phyloP scores from a whole-genome alignment of 2,797 vertebrate genomes.

The Pyrocephalus nanus region DNA sequence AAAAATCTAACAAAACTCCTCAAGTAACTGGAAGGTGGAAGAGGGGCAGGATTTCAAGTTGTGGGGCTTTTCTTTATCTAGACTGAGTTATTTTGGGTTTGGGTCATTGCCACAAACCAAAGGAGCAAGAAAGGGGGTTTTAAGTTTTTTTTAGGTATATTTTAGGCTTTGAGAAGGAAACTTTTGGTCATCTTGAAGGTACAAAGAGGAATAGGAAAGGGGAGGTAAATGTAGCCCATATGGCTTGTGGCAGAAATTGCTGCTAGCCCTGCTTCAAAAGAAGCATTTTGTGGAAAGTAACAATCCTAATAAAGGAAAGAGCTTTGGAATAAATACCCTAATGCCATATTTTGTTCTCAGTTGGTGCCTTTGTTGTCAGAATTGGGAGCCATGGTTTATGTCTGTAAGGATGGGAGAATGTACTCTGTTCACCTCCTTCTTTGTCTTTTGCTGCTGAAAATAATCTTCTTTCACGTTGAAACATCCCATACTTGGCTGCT shows the following conservation, averaged over 20 bases:
- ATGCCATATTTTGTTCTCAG: not conserved
- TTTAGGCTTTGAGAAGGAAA: not conserved
- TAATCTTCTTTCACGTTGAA: not conserved
- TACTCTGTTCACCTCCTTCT: not conserved
- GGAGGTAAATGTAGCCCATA: not conserved
- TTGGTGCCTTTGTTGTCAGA: not conserved
- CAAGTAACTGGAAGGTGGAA: not conserved
- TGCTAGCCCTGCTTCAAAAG: not conserved
- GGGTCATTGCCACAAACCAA: not conserved
- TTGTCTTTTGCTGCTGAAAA: not conserved
- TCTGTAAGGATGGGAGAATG: not conserved
- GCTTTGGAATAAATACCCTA: not conserved
- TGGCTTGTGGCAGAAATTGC: not conserved
- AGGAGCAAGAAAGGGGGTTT: not conserved
- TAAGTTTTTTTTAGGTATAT: not conserved
- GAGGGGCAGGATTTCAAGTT: not conserved
- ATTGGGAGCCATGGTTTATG: not conserved
- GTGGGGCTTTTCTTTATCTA: not conserved
- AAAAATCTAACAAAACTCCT: not conserved
- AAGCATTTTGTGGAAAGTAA: not conserved
- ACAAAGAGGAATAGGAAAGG: not conserved
- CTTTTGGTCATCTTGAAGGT: not conserved
- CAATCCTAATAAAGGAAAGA: not conserved
- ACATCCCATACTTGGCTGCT: not conserved
- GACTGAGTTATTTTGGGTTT: not conserved